phyloP scores from a whole-genome alignment of 2,797 vertebrate genomes.

The Oryzias sinensis region DNA sequence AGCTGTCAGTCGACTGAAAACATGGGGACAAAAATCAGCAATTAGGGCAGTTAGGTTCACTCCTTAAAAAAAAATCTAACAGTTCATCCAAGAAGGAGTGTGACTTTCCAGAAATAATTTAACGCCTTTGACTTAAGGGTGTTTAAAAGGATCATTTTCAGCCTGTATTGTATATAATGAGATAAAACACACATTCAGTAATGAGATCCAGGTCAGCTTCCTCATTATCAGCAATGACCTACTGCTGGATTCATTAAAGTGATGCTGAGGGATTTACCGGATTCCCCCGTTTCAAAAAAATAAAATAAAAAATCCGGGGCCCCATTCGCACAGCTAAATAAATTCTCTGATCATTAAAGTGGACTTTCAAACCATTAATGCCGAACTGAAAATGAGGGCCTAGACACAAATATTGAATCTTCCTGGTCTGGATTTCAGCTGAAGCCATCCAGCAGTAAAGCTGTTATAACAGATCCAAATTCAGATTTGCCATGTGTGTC shows the following conservation, averaged over 20 bases:
- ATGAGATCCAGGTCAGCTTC: constrained; percentile 51
- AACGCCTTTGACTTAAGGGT: constrained; percentile 16
- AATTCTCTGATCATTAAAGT: constrained; percentile 61
- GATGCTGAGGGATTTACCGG: constrained; percentile 29
- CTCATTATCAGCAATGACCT: constrained; percentile 55
- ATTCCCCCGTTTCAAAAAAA: constrained; percentile 35
- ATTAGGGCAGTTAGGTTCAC: constrained; percentile 10
- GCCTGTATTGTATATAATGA: constrained; percentile 10
- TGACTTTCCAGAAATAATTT: not conserved
- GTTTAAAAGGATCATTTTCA: constrained; percentile 7
- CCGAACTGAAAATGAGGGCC: constrained; percentile 11
- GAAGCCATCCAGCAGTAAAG: constrained; percentile 22
- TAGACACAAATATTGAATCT: constrained; percentile 57
- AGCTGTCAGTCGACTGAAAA: constrained; percentile 16
- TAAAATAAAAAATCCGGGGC: constrained; percentile 1
- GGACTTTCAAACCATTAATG: constrained; percentile 29
- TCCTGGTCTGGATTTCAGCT: constrained; percentile 8
- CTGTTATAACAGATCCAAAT: not conserved
- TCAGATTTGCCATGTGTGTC: constrained; percentile 5
- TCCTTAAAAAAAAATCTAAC: not conserved
- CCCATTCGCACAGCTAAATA: constrained; percentile 51
- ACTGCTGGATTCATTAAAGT: constrained; percentile 60
- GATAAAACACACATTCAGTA: constrained; percentile 30
- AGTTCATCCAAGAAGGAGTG: constrained; percentile 5
- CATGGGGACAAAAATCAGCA: constrained; percentile 10